Evolutionary conservation across 2,888 invertebrate species (phyloP), one percentile per base, ranked within the genome.

Genomic region (Zele albiditarsus): DNA sequence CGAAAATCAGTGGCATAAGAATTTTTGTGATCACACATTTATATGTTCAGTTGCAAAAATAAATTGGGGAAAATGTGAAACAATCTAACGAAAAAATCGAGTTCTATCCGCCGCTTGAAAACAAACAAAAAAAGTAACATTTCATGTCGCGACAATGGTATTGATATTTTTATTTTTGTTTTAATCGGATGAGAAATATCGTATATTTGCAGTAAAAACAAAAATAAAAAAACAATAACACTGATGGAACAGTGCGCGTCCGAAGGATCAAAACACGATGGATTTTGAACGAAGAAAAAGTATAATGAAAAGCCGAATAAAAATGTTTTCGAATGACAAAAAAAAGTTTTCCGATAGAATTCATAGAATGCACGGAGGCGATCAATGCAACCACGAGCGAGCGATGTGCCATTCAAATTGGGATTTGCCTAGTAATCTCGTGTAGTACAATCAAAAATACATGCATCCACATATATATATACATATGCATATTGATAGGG

Each of bases 231-330:
- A 46, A 46, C 8, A 16, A 46, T n/a, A 46, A n/a, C 4, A 16
- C n/a, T 46, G n/a, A n/a, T 46, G 46, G 16, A 46, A 53, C 12
- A 42, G 16, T 4, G 58, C 58, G 16, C 12, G 38, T 38, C 8
- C 16, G 10, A 33, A 10, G 38, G 53, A n/a, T 42, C 49, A 20
- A 14, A 23, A 28, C 25, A 46, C 60, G 46, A 42, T 60, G 60
- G 16, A 25, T 62, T 60, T 62, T 38, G 42, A 14, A 60, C 46
- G 31, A 46, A 49, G 67, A 67, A 68, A 72, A 42, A 46, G 62
- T 49, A 49, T 12, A 60, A 60, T n/a, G 57, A 71, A 74, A 67
- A 53, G n/a, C 53, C 20, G 20, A 53, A 67, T 62, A 75, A 72
- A 58, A 68, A 23, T 57, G 58, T 42, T 57, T 60, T 27, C 25